A percentile compares a stretch with the other conserved stretches of the same genome.
Evolutionary conservation across 2,888 invertebrate species (phyloP).

Genomic region (Folsomia candida): DNA sequence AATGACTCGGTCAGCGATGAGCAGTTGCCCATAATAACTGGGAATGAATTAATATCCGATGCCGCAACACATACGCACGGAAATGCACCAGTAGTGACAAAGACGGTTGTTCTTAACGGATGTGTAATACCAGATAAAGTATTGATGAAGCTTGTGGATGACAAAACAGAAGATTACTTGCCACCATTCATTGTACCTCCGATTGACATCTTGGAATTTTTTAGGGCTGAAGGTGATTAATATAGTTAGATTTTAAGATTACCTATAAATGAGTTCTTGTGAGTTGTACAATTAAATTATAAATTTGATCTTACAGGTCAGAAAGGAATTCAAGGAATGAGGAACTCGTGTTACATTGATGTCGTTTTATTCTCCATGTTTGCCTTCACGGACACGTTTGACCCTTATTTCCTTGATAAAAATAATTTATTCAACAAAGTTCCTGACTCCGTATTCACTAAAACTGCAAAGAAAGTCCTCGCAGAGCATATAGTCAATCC

Average conservation of each 20-base stretch:
- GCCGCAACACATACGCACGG: too few species aligned
- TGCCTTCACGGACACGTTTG: constrained; percentile 39
- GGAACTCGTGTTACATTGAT: constrained; percentile 42
- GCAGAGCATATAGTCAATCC: constrained; percentile 41
- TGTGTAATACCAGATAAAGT: too few species aligned
- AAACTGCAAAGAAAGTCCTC: constrained; percentile 28
- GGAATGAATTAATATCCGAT: too few species aligned
- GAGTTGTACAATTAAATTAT: background rate
- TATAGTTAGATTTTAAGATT: background rate
- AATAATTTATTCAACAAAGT: constrained; percentile 16
- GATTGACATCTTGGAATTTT: constrained; percentile 41
- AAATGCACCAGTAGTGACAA: too few species aligned
- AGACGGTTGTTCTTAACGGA: too few species aligned
- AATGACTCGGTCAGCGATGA: too few species aligned
- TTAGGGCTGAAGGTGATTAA: constrained; percentile 30
- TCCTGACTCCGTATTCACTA: constrained; percentile 29
- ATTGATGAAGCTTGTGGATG: background rate
- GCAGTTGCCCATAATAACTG: too few species aligned
- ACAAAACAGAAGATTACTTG: background rate
- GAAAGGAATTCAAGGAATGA: constrained; percentile 37
- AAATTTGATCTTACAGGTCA: constrained; percentile 16
- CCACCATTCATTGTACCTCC: constrained; percentile 40
- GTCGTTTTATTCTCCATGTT: constrained; percentile 42
- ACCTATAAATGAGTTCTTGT: background rate
- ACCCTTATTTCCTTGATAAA: constrained; percentile 29